Percentiles rank a stretch among this genome's conserved stretches.
Evolutionary conservation across 37 sponge, comb jelly and placozoan genomes (phyloP).

Genomic region (Diacarnus erythraeanus): DNA sequence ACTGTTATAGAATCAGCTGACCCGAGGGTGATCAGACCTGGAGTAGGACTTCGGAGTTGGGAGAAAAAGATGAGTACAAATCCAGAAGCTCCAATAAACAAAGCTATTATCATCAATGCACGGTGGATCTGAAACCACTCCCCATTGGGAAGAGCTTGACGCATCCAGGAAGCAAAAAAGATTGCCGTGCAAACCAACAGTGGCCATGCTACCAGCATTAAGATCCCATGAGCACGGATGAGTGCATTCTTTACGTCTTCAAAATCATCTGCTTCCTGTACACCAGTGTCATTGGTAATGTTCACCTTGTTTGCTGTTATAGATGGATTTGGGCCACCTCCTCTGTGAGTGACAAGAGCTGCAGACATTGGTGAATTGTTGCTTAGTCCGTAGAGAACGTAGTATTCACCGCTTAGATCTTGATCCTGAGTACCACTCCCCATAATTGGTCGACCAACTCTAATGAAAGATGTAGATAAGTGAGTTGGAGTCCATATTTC

Average conservation of each 20-base stretch:
- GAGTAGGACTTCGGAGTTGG: neutral
- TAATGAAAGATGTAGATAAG: too few species aligned
- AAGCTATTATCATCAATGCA: neutral
- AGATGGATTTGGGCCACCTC: neutral
- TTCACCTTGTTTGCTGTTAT: neutral
- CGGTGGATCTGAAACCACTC: constrained; percentile 64
- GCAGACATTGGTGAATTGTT: neutral
- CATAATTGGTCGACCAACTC: too few species aligned
- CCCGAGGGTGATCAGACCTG: neutral
- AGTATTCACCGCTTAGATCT: neutral
- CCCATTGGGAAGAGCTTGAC: constrained; percentile 63
- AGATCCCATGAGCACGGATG: constrained; percentile 38
- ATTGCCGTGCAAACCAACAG: constrained; percentile 55
- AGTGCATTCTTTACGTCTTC: too few species aligned
- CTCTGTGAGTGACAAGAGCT: neutral
- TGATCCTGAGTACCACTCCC: neutral
- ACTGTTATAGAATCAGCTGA: neutral
- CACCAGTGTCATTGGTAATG: too few species aligned
- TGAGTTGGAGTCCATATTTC: too few species aligned
- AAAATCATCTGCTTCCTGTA: too few species aligned
- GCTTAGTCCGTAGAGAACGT: neutral
- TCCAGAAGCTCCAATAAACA: neutral
- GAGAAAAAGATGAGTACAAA: neutral
- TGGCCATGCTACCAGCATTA: constrained; percentile 68
- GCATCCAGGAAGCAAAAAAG: constrained; percentile 77